phyloP scores from a whole-genome alignment of 1,140 invertebrate genomes.

The Argopecten irradians region DNA sequence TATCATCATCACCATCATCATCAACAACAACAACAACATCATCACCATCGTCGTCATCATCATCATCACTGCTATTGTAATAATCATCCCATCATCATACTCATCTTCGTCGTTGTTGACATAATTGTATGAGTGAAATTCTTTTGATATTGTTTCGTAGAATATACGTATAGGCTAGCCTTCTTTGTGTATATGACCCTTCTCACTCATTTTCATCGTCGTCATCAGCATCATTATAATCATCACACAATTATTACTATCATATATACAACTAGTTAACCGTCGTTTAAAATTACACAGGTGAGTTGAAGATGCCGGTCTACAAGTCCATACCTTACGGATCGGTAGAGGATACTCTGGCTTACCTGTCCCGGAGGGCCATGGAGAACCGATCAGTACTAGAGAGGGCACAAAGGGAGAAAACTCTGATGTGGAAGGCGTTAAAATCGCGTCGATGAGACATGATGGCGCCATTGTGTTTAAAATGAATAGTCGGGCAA shows the following conservation, averaged over 20 bases:
- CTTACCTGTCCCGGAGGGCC: constrained; percentile 95
- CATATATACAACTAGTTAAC: background rate
- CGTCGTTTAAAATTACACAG: constrained; percentile 77
- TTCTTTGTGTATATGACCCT: no score
- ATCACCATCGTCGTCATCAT: background rate
- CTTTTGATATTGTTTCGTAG: no score
- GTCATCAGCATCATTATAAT: background rate
- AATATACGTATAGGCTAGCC: no score
- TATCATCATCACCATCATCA: background rate
- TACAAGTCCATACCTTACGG: constrained; percentile 99
- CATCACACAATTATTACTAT: background rate
- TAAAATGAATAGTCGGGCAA: no score
- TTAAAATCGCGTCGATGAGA: constrained; percentile 30
- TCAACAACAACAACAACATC: background rate
- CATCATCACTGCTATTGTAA: no score
- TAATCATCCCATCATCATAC: no score
- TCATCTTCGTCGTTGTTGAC: no score
- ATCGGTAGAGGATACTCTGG: constrained; percentile 96
- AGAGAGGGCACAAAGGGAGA: constrained; percentile 77
- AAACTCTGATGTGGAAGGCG: constrained; percentile 72
- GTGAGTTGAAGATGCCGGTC: constrained; percentile 96
- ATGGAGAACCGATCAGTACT: constrained; percentile 88
- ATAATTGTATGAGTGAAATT: no score
- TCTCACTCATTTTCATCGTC: background rate
- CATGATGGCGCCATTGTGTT: background rate